Evolutionary conservation across 1,140 invertebrate species (phyloP).

Genomic region (Microplitis mediator): DNA sequence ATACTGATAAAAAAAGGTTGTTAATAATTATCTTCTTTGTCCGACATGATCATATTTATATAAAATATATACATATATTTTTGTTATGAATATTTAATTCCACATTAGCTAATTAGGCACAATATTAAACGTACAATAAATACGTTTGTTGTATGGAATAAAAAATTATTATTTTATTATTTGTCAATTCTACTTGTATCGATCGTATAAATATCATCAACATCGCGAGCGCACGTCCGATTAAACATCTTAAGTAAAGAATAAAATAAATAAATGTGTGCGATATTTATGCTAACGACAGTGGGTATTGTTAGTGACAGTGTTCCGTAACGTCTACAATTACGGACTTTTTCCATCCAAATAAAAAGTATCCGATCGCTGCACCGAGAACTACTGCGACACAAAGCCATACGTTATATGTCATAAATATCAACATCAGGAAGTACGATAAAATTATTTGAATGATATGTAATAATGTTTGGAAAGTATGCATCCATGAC

Average conservation of each 20-base stretch:
- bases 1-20: constrained; percentile 1
- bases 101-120: too few relatives aligned
- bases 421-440: constrained; percentile 98
- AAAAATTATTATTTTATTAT: background rate
- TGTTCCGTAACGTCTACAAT: constrained; percentile 94
- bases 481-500: constrained; percentile 79
- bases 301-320: constrained; percentile 74
- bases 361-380: constrained; percentile 89
- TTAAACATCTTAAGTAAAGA: background rate
- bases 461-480: constrained; percentile 87
- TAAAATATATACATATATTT: background rate
- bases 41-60: background rate
- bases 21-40: background rate
- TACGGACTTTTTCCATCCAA: constrained; percentile 90
- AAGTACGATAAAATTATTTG: constrained; percentile 91
- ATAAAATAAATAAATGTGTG: constrained; percentile 16
- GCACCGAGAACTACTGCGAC: constrained; percentile 88
- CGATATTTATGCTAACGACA: background rate
- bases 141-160: too few relatives aligned
- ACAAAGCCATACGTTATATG: constrained; percentile 95
- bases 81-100: too few relatives aligned
- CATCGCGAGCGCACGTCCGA: background rate
- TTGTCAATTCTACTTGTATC: background rate
- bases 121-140: too few relatives aligned
- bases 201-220: background rate